phyloP scores from a whole-genome alignment of 2,797 vertebrate species.

The Ctenosaura bakeri region DNA sequence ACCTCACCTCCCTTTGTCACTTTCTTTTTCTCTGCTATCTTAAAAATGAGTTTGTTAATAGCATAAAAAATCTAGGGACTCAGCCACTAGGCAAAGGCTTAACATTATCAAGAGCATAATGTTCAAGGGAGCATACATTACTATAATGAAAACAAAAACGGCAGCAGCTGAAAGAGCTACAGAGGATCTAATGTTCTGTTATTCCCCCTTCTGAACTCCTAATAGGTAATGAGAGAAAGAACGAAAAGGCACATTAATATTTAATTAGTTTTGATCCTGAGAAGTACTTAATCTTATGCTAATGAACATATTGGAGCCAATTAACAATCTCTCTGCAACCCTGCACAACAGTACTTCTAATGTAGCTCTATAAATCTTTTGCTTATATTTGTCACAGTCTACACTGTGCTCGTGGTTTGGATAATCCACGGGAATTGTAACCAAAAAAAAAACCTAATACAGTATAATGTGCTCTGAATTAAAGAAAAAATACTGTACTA shows the following conservation, averaged over 20 bases:
- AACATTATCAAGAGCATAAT: conserved; percentile 18
- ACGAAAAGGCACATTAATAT: conserved; percentile 8
- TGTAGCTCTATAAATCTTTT: neutral
- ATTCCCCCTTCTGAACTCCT: conserved; percentile 12
- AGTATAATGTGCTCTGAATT: neutral
- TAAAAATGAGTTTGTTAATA: conserved; percentile 20
- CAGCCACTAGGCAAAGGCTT: conserved; percentile 12
- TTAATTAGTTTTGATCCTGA: conserved; percentile 34
- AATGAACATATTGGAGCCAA: conserved; percentile 32
- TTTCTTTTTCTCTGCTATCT: neutral
- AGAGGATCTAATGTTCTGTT: neutral
- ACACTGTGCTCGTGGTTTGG: neutral
- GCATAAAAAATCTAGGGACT: conserved; percentile 5
- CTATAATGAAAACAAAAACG: conserved; percentile 18
- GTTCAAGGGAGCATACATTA: conserved; percentile 5
- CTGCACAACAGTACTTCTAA: conserved; percentile 20
- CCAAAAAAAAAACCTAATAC: neutral
- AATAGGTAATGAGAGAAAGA: conserved; percentile 37
- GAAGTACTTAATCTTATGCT: conserved; percentile 45
- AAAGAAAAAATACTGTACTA: neutral
- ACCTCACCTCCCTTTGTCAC: neutral
- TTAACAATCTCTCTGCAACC: conserved; percentile 27
- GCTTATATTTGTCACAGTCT: neutral
- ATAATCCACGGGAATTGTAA: neutral
- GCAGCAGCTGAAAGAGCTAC: conserved; percentile 22